Evolutionary conservation across 2,797 vertebrate species (phyloP).

Genomic region (Thunnus albacares): DNA sequence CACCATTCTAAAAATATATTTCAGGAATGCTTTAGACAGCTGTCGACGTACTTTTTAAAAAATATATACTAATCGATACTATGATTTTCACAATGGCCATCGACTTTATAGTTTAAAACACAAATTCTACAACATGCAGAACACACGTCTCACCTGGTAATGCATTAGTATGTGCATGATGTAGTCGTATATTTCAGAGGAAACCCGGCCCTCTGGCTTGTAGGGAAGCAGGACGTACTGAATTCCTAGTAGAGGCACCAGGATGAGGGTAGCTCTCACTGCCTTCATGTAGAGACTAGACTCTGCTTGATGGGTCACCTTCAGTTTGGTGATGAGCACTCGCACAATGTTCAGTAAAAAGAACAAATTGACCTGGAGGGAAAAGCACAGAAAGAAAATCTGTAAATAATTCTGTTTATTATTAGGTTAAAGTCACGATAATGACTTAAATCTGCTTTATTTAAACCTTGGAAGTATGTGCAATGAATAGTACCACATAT

Average conservation of each 20-base stretch:
- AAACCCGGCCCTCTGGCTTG: slow-evolving; percentile 91
- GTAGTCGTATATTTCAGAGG: slow-evolving; percentile 95
- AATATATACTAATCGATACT: too few relatives aligned
- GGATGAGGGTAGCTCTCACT: slow-evolving; percentile 95
- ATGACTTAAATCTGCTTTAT: not conserved
- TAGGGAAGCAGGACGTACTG: slow-evolving; percentile 96
- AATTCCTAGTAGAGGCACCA: slow-evolving; percentile 95
- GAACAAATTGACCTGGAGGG: slow-evolving; percentile 93
- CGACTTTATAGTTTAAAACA: too few relatives aligned
- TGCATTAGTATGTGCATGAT: slow-evolving; percentile 97
- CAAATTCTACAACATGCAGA: not conserved
- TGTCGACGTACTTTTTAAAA: not conserved
- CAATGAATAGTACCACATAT: not conserved
- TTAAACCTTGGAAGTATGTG: not conserved
- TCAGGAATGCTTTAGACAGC: slow-evolving; percentile 1
- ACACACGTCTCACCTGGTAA: slow-evolving; percentile 90
- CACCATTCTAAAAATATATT: slow-evolving; percentile 26
- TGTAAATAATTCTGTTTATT: not conserved
- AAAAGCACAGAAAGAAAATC: not conserved
- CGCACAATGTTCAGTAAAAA: slow-evolving; percentile 97
- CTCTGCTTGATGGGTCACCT: slow-evolving; percentile 96
- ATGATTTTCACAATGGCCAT: too few relatives aligned
- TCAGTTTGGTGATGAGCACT: slow-evolving; percentile 97
- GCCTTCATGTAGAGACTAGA: slow-evolving; percentile 99
- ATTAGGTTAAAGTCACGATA: not conserved